phyloP scores from a whole-genome alignment of 1,140 invertebrate species.

The Rhynchophorus ferrugineus region DNA sequence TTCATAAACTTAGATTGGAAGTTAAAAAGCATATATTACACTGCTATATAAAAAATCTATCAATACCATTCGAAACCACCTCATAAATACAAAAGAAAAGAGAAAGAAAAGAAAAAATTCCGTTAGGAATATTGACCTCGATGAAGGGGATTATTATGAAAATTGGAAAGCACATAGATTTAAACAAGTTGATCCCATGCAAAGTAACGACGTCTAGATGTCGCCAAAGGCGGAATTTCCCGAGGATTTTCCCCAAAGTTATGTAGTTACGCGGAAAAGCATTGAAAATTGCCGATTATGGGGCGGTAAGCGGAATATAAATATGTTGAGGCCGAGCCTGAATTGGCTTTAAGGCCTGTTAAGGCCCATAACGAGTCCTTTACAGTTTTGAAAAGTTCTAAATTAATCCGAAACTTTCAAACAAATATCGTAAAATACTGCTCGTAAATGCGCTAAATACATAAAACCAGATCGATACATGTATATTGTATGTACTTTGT shows the following conservation, averaged over 20 bases:
- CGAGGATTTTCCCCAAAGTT: constrained; percentile 31
- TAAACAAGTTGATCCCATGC: constrained; percentile 31
- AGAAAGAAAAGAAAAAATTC: too few species aligned
- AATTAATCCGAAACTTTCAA: constrained; percentile 11
- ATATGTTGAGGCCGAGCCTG: constrained; percentile 28
- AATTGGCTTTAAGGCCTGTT: constrained; percentile 23
- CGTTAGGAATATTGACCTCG: too few species aligned
- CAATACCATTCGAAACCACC: too few species aligned
- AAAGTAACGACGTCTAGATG: constrained; percentile 35
- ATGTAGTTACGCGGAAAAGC: constrained; percentile 32
- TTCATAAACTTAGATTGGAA: too few species aligned
- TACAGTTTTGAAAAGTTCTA: constrained; percentile 15
- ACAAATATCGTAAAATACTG: background rate
- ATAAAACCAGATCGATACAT: too few species aligned
- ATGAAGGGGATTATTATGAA: constrained; percentile 28
- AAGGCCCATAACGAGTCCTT: constrained; percentile 17
- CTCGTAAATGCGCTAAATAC: too few species aligned
- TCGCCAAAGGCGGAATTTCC: constrained; percentile 29
- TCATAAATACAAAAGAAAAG: too few species aligned
- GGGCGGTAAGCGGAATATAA: constrained; percentile 32
- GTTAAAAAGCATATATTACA: too few species aligned
- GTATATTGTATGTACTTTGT: too few species aligned
- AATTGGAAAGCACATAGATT: constrained; percentile 34
- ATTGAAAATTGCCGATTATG: constrained; percentile 38
- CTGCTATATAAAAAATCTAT: too few species aligned